Conservation (phyloP, 1,140 invertebrate genomes). For the Microplitis demolitor region DNA sequence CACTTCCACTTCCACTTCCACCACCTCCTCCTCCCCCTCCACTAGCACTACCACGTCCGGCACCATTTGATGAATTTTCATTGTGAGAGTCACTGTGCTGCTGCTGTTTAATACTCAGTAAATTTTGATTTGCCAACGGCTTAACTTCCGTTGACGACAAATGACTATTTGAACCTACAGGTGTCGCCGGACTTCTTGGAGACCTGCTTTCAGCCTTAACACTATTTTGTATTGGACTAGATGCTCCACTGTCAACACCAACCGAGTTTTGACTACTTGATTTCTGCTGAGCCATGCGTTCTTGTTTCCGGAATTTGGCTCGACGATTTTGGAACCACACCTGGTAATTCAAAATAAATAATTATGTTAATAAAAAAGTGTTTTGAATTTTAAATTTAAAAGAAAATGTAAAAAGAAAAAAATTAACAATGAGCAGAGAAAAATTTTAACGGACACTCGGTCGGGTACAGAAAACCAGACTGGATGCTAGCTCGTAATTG, state of each 20-base stretch:
- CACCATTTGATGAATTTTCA: constrained; percentile 48
- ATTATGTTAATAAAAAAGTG: neutral
- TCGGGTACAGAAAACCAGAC: constrained; percentile 27
- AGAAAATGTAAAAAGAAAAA: neutral
- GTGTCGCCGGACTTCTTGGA: constrained; percentile 55
- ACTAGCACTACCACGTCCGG: constrained; percentile 35
- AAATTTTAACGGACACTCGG: neutral
- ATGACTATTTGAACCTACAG: constrained; percentile 49
- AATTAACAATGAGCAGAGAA: neutral
- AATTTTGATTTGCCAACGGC: constrained; percentile 45
- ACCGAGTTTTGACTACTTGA: constrained; percentile 38
- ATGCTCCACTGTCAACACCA: constrained; percentile 44
- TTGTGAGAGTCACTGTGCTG: constrained; percentile 22
- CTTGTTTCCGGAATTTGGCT: constrained; percentile 92
- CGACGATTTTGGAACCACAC: constrained; percentile 95
- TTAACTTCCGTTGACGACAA: constrained; percentile 53
- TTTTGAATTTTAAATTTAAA: neutral
- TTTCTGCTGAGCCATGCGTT: constrained; percentile 81
- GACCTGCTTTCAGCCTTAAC: constrained; percentile 57
- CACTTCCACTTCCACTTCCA: constrained; percentile 14
- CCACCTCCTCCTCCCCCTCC: constrained; percentile 39
- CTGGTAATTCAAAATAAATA: constrained; percentile 60
- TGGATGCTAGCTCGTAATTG: constrained; percentile 46
- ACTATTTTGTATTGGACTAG: constrained; percentile 42
- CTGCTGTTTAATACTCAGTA: constrained; percentile 43